A percentile compares a stretch with the other conserved stretches of the same genome.
phyloP scores from a whole-genome alignment of 2,113 vertebrate species.

The Hystrix brachyura region DNA sequence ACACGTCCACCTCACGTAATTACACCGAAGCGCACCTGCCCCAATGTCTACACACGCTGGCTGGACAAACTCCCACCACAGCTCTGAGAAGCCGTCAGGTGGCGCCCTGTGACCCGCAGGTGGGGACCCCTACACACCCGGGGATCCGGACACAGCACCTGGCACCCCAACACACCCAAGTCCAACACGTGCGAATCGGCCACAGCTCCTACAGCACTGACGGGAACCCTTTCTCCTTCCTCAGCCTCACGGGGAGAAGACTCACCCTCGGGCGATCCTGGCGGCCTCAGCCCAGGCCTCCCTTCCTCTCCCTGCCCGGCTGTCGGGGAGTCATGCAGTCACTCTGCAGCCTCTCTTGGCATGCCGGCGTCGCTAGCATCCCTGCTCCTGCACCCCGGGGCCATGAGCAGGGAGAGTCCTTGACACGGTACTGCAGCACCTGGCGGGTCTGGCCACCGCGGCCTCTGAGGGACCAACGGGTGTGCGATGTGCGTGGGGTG shows the following conservation, averaged over 20 bases:
- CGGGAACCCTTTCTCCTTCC: background rate
- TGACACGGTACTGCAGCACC: background rate
- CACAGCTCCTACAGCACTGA: background rate
- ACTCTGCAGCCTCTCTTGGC: background rate
- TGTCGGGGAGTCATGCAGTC: background rate
- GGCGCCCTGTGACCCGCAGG: background rate
- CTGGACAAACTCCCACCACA: background rate
- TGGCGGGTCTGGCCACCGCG: background rate
- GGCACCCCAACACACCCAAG: background rate
- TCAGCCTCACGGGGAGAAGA: background rate
- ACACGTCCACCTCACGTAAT: slow-evolving; percentile 2
- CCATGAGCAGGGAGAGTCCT: background rate
- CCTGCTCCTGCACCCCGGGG: background rate
- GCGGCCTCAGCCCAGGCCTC: background rate
- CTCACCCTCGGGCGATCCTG: background rate
- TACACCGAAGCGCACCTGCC: background rate
- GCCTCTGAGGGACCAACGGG: too few relatives aligned
- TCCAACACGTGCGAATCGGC: background rate
- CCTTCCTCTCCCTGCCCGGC: background rate
- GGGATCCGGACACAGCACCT: background rate
- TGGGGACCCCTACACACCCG: background rate
- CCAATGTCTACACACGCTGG: background rate
- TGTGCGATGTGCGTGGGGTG: rapidly evolving
- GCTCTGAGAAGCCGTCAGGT: background rate
- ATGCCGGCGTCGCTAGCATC: background rate